Base-by-base conservation (phyloP, 1,140 invertebrate genomes). In the Melitaea cinxia region DNA sequence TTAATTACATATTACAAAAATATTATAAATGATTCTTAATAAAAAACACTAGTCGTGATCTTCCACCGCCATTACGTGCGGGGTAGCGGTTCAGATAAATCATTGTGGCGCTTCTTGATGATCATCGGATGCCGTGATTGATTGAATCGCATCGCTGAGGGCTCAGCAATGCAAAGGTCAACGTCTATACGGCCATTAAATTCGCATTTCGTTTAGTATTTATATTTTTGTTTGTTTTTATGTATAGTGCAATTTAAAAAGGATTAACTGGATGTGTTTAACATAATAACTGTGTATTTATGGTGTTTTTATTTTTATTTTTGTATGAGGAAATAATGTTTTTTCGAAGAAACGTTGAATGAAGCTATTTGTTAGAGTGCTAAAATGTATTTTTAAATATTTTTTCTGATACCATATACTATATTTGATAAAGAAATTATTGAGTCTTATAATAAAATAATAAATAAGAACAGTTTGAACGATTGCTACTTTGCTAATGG, bases 61-160 rank as follows among this genome's bases (percentile, higher is more conserved):
- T 68, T 54, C 58, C 37, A 58, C 55, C 54, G 60, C 61, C 47
- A 75, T 72, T 78, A 73, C 66, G 68, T 69, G 62, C 52, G 37
- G 56, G 45, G 64, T 50, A 55, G 56, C 61, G 49, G 39, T 45
- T 33, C 39, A 75, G 75, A 85, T 88, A 83, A 88, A 88, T 88
- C 85, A 88, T 80, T 76, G 75, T 82, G 75, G 80, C 83, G 83
- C 85, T 88, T 85, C 85, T 83, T 80, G 77, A 80, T 72, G 64
- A 64, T 82, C 65, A 80, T 84, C 79, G 75, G 75, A 77, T 70
- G 71, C 47, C 65, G 69, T 84, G 83, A 85, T 88, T 79, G 80
- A 85, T 88, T 73, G 65, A 62, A 65, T 42, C 52, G 39, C 65
- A 68, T 75, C 68, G 37, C 19, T 53, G 58, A 70, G 54, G 63